Base-by-base conservation (phyloP, 2,113 vertebrate genomes). In the Rhinichthys klamathensis region DNA sequence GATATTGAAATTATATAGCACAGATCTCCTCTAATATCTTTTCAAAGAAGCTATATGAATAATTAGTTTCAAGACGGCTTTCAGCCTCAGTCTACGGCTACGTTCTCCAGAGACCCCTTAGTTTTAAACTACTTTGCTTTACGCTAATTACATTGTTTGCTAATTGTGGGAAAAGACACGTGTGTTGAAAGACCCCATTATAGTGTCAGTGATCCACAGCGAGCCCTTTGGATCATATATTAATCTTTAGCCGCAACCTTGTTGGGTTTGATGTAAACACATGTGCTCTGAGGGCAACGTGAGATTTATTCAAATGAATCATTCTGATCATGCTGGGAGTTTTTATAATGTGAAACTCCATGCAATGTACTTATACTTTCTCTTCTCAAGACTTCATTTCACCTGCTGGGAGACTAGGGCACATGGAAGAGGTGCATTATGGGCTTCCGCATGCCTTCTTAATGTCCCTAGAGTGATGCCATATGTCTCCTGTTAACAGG, bases 401-500 rank as follows among this genome's bases (percentile, higher is more conserved):
- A 73, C 35, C 70, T 58, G 85, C 58, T 35, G 16, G 8, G n/a
- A 63, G 18, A 32, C 46, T 63, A 54, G 49, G 27, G 77, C 25
- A 27, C 18, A 9, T 72, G 23, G 25, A 72, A n/a, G 32, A 72
- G 80, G 32, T 82, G 35, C 81, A 25, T 35, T 54, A 54, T 16
- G 61, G 58, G 21, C 46, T 80, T 25, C 51, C 30, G 63, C 82
- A 74, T 63, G 81, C 74, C 11, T 18, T 84, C 65, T 63, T 86
- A 73, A 58, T 82, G 90, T 91, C 89, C 92, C 83, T 46, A 72
- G 90, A 91, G 92, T 86, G 85, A 87, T 82, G 87, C 80, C 63
- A 86, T 89, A 87, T 91, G 91, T 92, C 92, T 89, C 88, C 83
- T 91, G 85, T 92, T 94, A 89, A 93, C 89, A 90, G 86, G 89